phyloP scores from a whole-genome alignment of 2,797 vertebrate species.

The Eleutherodactylus coqui region DNA sequence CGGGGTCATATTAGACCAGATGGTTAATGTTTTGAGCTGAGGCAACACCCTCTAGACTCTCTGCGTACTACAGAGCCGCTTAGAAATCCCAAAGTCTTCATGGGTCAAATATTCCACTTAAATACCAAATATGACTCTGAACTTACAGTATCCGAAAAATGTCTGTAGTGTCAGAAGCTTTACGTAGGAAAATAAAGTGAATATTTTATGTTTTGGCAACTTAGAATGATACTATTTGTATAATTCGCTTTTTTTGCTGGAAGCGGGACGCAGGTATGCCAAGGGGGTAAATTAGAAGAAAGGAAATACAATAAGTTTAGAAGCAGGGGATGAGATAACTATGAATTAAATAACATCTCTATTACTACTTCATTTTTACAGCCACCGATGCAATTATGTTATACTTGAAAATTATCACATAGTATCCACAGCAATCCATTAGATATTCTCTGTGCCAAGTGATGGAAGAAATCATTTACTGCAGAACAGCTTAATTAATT shows the following conservation, averaged over 20 bases:
- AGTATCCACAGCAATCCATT: too few species aligned
- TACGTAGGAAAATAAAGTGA: background rate
- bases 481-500: too few species aligned
- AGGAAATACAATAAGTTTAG: background rate
- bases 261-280: background rate
- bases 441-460: background rate
- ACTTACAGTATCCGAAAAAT: conserved; percentile 5
- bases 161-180: background rate
- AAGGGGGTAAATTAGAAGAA: background rate
- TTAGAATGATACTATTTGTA: too few species aligned
- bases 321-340: too few species aligned
- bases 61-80: conserved; percentile 34
- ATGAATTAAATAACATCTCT: too few species aligned
- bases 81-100: conserved; percentile 39
- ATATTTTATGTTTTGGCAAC: background rate
- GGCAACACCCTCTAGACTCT: conserved; percentile 52
- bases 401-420: background rate
- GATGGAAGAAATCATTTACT: background rate
- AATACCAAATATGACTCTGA: conserved; percentile 27
- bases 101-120: conserved; percentile 21
- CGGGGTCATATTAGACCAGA: conserved; percentile 55
- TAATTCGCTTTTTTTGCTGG: background rate
- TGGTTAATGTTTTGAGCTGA: conserved; percentile 45
- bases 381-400: background rate
- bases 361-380: too few species aligned